phyloP scores from a whole-genome alignment of 2,113 vertebrate genomes.

The Triplophysa siluroides region DNA sequence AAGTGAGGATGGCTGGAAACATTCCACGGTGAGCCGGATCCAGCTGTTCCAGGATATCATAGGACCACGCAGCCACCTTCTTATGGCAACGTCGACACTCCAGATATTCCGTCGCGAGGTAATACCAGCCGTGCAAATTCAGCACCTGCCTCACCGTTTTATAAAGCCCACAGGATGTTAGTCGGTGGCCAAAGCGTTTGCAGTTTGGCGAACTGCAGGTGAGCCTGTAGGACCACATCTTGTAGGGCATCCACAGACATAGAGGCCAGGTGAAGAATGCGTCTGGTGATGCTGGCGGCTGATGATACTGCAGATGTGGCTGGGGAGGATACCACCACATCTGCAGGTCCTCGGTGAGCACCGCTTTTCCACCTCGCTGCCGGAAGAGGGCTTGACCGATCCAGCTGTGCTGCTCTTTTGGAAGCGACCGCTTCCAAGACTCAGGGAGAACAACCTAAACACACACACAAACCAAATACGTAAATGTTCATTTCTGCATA shows the following conservation, averaged over 20 bases:
- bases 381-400: not conserved
- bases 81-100: not conserved
- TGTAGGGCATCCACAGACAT: slow-evolving; percentile 1
- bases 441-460: slow-evolving; percentile 8
- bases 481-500: not conserved
- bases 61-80: not conserved
- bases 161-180: not conserved
- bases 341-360: slow-evolving; percentile 6
- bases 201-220: not conserved
- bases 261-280: not conserved
- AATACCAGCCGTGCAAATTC: not conserved
- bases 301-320: not conserved
- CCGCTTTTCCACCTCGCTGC: not conserved
- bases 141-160: slow-evolving; percentile 10
- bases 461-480: not conserved
- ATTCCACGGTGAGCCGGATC: not conserved
- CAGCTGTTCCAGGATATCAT: not conserved
- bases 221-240: not conserved
- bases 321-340: slow-evolving; percentile 16
- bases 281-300: not conserved
- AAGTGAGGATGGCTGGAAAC: slow-evolving; percentile 16
- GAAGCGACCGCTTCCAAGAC: slow-evolving; percentile 1
- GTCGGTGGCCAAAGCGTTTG: not conserved
- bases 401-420: not conserved
- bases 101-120: not conserved